Percentiles rank a stretch among this genome's conserved stretches.
Conservation (phyloP, 2,888 invertebrate species). For the Nineta flava region DNA sequence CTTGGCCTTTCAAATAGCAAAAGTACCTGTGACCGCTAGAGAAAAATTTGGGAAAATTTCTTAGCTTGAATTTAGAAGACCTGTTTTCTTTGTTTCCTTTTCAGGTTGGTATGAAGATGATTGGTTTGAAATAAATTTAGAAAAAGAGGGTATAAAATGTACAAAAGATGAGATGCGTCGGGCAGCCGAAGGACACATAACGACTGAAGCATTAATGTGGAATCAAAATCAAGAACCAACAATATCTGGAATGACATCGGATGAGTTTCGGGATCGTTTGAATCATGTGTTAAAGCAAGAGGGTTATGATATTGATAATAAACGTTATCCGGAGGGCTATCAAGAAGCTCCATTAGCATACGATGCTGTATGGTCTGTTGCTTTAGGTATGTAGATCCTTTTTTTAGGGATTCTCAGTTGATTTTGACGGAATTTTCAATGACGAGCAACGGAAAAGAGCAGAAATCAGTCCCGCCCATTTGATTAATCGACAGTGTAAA, state of each 20-base stretch:
- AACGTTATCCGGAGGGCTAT: conserved; percentile 82
- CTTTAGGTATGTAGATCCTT: conserved; percentile 54
- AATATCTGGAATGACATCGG: conserved; percentile 89
- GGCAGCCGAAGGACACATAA: conserved; percentile 94
- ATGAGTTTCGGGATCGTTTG: conserved; percentile 74
- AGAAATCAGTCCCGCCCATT: no score
- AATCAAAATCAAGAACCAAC: conserved; percentile 86
- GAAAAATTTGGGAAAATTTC: no score
- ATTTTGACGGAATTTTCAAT: no score
- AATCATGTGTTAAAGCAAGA: conserved; percentile 65
- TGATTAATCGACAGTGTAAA: no score
- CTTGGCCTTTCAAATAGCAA: no score
- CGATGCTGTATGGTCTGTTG: conserved; percentile 98
- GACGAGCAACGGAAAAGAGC: no score
- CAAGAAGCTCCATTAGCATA: conserved; percentile 97
- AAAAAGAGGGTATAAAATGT: conserved; percentile 79
- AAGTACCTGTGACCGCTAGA: no score
- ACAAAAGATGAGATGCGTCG: conserved; percentile 83
- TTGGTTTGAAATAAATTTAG: conserved; percentile 86
- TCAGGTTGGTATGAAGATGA: conserved; percentile 96
- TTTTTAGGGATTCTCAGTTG: no score
- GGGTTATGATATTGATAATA: conserved; percentile 74
- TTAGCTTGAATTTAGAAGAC: no score
- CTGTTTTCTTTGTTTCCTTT: conserved; percentile 8
- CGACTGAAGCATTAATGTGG: conserved; percentile 98